phyloP scores from a whole-genome alignment of 2,113 vertebrate genomes.

The Tinamus guttatus region DNA sequence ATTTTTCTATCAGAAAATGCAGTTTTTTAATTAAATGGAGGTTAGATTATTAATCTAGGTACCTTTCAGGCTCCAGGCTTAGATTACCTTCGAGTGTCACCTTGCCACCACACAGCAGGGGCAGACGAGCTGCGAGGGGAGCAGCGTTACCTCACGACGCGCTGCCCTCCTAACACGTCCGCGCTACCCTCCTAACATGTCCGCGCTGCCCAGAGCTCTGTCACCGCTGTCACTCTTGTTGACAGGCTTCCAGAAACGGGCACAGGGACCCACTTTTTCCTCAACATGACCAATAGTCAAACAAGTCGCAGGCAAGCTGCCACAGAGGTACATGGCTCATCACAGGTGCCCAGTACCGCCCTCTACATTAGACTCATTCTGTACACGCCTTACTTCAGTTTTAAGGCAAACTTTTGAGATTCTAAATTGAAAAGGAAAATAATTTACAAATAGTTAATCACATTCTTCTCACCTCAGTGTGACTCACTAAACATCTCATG shows the following conservation, averaged over 20 bases:
- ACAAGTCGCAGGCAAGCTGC: background rate
- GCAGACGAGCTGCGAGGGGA: too few species aligned
- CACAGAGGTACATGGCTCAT: background rate
- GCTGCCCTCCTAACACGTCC: too few species aligned
- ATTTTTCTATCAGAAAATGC: too few species aligned
- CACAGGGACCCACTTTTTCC: background rate
- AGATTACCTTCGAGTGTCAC: too few species aligned
- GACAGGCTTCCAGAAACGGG: fast-evolving
- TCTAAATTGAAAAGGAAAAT: background rate
- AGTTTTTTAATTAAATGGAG: background rate
- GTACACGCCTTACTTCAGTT: background rate
- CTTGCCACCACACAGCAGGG: too few species aligned
- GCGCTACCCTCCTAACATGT: fast-evolving
- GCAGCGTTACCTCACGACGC: too few species aligned
- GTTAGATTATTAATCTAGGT: too few species aligned
- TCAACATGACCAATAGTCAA: background rate
- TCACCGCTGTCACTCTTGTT: background rate
- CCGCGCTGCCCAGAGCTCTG: background rate
- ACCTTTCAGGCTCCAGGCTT: background rate
- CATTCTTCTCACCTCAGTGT: background rate
- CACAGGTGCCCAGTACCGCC: background rate
- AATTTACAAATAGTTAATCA: background rate
- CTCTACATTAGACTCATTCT: background rate
- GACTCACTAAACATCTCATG: background rate
- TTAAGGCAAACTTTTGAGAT: background rate